Evolutionary conservation across 2,888 invertebrate genomes (phyloP), one percentile per base, ranked within the genome.

Genomic region (Esperia sulphurella): DNA sequence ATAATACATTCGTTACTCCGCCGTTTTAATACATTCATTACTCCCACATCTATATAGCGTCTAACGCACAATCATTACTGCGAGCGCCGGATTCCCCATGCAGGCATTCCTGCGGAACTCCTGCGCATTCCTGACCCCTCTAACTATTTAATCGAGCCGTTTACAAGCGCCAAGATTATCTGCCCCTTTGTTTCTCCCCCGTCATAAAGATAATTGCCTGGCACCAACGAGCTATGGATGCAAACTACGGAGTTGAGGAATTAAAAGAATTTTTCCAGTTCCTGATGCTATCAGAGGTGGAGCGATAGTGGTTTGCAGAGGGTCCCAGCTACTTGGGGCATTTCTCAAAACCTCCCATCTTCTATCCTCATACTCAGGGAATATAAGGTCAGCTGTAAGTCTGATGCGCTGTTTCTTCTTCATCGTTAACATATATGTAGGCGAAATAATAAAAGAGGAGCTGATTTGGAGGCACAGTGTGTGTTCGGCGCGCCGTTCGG

Each of bases 91-190:
- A 6, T n/a, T 33, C 33, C 33, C 35, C 35, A 6, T n/a, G 35
- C 35, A 35, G 35, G n/a, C 35, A 35, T 35, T 35, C 35, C 35
- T 8, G n/a, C 1, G n/a, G 35, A n/a, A 35, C 35, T 35, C 35
- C 31, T 5, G 14, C 21, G 29, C 43, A 35, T 35, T 37, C 28
- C 37, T 14, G 12, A n/a, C 8, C 37, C 44, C 37, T 38, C 30
- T 45, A 40, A 45, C 45, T 45, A 45, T 45, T 44, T 45, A 45
- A 45, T 45, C 40, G 40, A 31, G 39, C 40, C 45, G 45, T 45
- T 45, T 45, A 45, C 45, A 40, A 40, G 45, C 45, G n/a, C 37
- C 40, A 8, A 35, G 35, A 35, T 35, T 35, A 35, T 35, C 35
- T 35, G 31, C 35, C 35, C 35, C 35, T 35, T 35, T 35, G 35